phyloP scores from a whole-genome alignment of 1,140 invertebrate species.

The Brevipalpus yothersi region DNA sequence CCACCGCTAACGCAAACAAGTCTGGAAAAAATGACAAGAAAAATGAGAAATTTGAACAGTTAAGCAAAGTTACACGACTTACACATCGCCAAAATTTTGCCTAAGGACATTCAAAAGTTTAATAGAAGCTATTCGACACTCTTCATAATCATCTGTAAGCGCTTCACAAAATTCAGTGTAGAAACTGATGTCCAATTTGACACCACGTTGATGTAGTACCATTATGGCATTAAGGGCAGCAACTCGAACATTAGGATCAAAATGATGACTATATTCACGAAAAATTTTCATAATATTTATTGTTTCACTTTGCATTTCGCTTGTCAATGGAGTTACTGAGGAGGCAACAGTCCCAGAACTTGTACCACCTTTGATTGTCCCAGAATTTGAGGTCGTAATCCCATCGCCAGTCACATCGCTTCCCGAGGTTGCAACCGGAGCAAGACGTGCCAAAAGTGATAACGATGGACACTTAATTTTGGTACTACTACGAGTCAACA shows the following conservation, averaged over 20 bases:
- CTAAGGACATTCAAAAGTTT: slow-evolving; percentile 61
- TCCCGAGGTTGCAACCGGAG: background rate
- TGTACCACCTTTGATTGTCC: background rate
- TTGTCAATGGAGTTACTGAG: background rate
- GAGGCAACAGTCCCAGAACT: no score
- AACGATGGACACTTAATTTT: slow-evolving; percentile 50
- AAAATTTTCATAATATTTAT: slow-evolving; percentile 35
- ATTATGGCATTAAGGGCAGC: slow-evolving; percentile 63
- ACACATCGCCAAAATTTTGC: slow-evolving; percentile 48
- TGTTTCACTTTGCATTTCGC: slow-evolving; percentile 18
- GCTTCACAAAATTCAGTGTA: slow-evolving; percentile 57
- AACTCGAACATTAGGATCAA: slow-evolving; percentile 66
- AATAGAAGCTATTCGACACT: slow-evolving; percentile 57
- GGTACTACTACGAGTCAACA: slow-evolving; percentile 39
- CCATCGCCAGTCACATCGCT: background rate
- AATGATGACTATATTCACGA: slow-evolving; percentile 51
- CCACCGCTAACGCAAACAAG: slow-evolving; percentile 14
- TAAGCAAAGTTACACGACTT: slow-evolving; percentile 22
- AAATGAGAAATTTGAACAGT: slow-evolving; percentile 1
- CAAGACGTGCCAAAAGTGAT: slow-evolving; percentile 20
- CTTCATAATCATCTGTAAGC: slow-evolving; percentile 79
- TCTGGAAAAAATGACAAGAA: slow-evolving; percentile 11
- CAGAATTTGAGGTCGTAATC: no score
- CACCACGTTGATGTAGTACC: slow-evolving; percentile 15
- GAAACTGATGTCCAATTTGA: slow-evolving; percentile 38